Base-by-base conservation (phyloP, 1,140 invertebrate species). In the Palaemon carinicauda region DNA sequence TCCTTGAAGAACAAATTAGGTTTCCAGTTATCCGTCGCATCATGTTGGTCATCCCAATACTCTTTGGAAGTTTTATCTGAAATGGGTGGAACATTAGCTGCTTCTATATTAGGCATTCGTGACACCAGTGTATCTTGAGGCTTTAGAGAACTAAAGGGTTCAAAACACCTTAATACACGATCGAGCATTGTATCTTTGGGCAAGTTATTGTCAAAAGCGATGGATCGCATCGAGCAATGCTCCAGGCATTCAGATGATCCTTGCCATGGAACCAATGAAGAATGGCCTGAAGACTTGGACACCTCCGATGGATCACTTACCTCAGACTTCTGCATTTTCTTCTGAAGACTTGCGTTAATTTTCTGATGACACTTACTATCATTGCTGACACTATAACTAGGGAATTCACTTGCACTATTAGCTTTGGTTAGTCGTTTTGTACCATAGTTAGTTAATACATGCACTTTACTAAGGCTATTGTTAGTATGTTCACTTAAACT, bases 131-230 rank as follows among this genome's bases (percentile, higher is more conserved):
- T 14, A 29, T 41, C 31, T 12, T 54, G 29, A 1, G 78, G 56
- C 7, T 65, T 24, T 1, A 60, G 12, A 10, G 33, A 29, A n/a
- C 56, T 17, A 12, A 60, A 33, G 19, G 77, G 21, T 5, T 53
- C 56, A 33, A 86, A 80, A 52, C 84, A 86, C 3, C 84, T 56
- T 31, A 86, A 27, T 4, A 86, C 84, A 31, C 84, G 84, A 27
- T 86, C 84, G 29, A 86, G 17, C 84, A 86, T 86, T 51, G 77
- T 86, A n/a, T 86, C 84, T 51, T 60, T n/a, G n/a, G 84, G 84
- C 17, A 80, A 21, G 0, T 54, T 19, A 50, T n/a, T n/a, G n/a
- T 51, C 17, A 21, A 50, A 21, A 19, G 14, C 9, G 3, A 12
- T n/a, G 3, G 15, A 27, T 17, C n/a, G 27, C 24, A 19, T 79